These are phyloP conservation scores for Lycaena phlaeas DNA, from an alignment of 2,888 invertebrate genomes.

Conservation along the genomic window DNA sequence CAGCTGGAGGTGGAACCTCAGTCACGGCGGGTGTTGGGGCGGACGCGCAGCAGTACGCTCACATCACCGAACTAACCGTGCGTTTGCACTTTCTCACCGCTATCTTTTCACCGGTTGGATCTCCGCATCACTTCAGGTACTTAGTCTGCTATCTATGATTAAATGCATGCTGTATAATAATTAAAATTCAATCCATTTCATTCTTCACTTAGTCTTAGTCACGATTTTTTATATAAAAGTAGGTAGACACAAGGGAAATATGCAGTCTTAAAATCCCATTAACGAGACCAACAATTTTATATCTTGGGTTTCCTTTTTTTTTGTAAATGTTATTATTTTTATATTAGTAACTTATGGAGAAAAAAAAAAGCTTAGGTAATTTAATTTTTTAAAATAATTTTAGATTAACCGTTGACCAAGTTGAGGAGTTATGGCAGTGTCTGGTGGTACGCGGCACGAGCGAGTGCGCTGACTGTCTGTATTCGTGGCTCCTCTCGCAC, in stretches of 20 bases:
- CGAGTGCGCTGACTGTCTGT: constrained; percentile 92
- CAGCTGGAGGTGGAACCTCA: constrained; percentile 18
- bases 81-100: constrained; percentile 93
- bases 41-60: constrained; percentile 65
- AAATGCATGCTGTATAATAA: too few relatives aligned
- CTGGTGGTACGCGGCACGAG: constrained; percentile 81
- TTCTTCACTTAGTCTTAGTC: too few relatives aligned
- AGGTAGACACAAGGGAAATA: too few relatives aligned
- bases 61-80: constrained; percentile 92
- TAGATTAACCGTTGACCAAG: constrained; percentile 87
- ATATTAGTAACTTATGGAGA: too few relatives aligned
- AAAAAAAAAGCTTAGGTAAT: too few relatives aligned
- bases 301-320: too few relatives aligned
- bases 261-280: too few relatives aligned
- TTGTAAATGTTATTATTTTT: too few relatives aligned
- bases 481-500: constrained; percentile 94
- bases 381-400: too few relatives aligned
- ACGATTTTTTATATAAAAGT: background rate
- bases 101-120: constrained; percentile 91
- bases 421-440: constrained; percentile 93
- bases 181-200: too few relatives aligned
- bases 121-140: constrained; percentile 89
- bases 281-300: too few relatives aligned
- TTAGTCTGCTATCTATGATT: too few relatives aligned
- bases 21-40: constrained; percentile 12